Evolutionary conservation across 2,888 invertebrate genomes (phyloP).

Genomic region (Epistrophella euchroma): DNA sequence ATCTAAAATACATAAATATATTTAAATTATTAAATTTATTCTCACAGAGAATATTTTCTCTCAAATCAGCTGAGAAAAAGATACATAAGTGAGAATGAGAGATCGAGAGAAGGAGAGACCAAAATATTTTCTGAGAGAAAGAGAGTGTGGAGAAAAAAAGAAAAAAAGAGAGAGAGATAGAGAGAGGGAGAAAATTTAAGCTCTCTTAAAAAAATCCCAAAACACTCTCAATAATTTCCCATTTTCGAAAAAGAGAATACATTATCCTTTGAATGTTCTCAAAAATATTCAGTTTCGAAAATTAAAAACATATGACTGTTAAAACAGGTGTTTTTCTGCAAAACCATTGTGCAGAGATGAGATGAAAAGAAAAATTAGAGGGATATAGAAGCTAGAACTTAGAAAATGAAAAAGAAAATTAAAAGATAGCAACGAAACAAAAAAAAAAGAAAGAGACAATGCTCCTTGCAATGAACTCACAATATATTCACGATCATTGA

Average conservation of each 20-base stretch:
- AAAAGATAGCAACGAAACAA: background rate
- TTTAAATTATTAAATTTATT: background rate
- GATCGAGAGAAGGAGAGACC: background rate
- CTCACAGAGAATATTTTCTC: slow-evolving; percentile 1
- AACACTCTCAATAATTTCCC: slow-evolving; percentile 10
- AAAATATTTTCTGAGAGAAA: background rate
- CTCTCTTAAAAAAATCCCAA: background rate
- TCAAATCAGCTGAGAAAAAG: slow-evolving; percentile 11
- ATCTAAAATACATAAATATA: background rate
- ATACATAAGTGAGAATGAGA: background rate
- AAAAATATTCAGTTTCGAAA: background rate
- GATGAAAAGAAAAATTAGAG: background rate
- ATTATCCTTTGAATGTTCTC: slow-evolving; percentile 1
- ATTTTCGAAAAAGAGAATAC: slow-evolving; percentile 13
- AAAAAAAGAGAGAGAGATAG: background rate
- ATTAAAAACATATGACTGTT: background rate
- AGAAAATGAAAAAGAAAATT: background rate
- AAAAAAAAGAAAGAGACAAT: background rate
- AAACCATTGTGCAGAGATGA: background rate
- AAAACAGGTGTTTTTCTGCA: slow-evolving; percentile 9
- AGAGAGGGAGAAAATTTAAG: background rate
- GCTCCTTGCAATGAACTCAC: background rate
- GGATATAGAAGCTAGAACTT: background rate
- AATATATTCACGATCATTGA: background rate
- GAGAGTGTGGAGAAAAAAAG: background rate